These are phyloP conservation scores for Cryptocephalus primarius DNA, from an alignment of 2,888 invertebrate genomes.

Conservation along the genomic window DNA sequence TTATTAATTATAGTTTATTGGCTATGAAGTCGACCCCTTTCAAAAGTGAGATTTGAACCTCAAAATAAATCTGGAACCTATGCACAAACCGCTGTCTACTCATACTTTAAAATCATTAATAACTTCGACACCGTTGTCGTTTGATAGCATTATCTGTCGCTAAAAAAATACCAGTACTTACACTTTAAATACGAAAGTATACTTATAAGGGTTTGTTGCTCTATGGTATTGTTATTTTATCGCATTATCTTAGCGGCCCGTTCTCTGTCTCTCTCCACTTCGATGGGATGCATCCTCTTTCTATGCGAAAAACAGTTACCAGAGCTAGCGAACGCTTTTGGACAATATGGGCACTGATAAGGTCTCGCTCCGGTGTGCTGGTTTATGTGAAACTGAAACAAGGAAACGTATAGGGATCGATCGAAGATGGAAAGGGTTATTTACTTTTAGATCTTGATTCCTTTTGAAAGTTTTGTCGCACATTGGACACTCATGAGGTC, in stretches of 20 bases:
- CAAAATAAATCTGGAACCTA: too few species aligned
- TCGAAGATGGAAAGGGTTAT: conserved; percentile 1
- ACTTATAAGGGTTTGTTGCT: too few species aligned
- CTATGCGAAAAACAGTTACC: conserved; percentile 65
- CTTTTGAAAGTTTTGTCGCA: conserved; percentile 64
- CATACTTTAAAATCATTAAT: too few species aligned
- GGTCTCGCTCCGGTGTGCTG: conserved; percentile 65
- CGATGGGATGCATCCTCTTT: conserved; percentile 58
- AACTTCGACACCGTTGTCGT: too few species aligned
- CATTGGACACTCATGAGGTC: conserved; percentile 56
- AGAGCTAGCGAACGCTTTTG: conserved; percentile 59
- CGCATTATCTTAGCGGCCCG: conserved; percentile 44
- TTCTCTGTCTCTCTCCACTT: conserved; percentile 45
- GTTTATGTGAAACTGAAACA: conserved; percentile 57
- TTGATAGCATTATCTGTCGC: too few species aligned
- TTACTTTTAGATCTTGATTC: conserved; percentile 60
- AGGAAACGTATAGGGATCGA: not conserved
- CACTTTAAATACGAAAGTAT: too few species aligned
- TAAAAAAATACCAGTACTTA: too few species aligned
- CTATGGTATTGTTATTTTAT: conserved; percentile 24
- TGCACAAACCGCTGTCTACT: too few species aligned
- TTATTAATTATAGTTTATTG: too few species aligned
- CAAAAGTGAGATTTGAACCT: too few species aligned
- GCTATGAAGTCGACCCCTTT: too few species aligned
- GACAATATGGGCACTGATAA: conserved; percentile 63